Percentiles rank a stretch among this genome's conserved stretches.
Conservation (phyloP, 2,888 invertebrate species). For the Trichopoda pennipes region DNA sequence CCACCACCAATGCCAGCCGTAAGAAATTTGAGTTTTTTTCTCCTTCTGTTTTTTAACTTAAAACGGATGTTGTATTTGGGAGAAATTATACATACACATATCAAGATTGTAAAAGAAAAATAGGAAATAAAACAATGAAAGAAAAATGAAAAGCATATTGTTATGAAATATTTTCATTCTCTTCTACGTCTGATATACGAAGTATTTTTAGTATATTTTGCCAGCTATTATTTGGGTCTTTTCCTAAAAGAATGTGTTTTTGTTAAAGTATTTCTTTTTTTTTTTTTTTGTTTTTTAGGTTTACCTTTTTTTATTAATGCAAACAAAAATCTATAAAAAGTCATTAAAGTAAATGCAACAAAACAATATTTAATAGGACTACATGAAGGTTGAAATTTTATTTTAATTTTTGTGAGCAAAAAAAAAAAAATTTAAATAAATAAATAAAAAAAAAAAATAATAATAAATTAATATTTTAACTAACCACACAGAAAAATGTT, state of each 20-base stretch:
- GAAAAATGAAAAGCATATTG: slow-evolving; percentile 36
- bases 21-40: slow-evolving; percentile 26
- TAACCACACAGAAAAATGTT: neutral
- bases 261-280: slow-evolving; percentile 17
- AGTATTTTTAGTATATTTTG: slow-evolving; percentile 23
- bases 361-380: neutral
- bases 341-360: slow-evolving; percentile 54
- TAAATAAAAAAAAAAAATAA: too few relatives aligned
- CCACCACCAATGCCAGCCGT: neutral
- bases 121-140: slow-evolving; percentile 1
- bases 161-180: slow-evolving; percentile 41
- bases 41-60: slow-evolving; percentile 35
- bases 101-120: slow-evolving; percentile 11
- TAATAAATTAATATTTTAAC: neutral
- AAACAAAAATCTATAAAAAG: slow-evolving; percentile 59
- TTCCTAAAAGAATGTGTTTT: slow-evolving; percentile 12
- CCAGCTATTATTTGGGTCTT: slow-evolving; percentile 30
- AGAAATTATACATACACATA: slow-evolving; percentile 49
- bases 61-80: slow-evolving; percentile 58
- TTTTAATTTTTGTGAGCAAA: slow-evolving; percentile 5
- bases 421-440: too few relatives aligned
- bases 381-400: slow-evolving; percentile 36
- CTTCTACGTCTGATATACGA: slow-evolving; percentile 3
- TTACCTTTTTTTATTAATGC: slow-evolving; percentile 43
- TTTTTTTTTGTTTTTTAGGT: slow-evolving; percentile 9